phyloP scores from a whole-genome alignment of 2,797 vertebrate species.

The Coilia nasus region DNA sequence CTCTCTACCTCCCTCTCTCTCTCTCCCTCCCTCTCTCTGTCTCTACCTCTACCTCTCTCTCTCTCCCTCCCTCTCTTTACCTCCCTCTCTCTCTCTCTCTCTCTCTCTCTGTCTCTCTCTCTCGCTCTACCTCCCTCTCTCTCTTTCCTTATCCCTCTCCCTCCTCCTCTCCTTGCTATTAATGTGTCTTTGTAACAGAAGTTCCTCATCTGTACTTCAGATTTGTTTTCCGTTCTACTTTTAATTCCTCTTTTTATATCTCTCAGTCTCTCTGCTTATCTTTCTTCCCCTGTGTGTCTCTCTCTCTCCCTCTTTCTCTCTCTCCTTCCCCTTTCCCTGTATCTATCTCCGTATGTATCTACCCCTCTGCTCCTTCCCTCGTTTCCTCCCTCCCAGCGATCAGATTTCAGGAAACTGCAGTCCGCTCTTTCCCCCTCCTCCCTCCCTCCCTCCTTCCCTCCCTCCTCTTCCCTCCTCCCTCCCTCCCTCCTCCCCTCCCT shows the following conservation, averaged over 20 bases:
- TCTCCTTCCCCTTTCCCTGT: conserved; percentile 34
- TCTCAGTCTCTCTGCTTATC: neutral
- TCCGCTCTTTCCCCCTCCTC: conserved; percentile 29
- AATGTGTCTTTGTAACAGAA: conserved; percentile 44
- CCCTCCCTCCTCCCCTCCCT: conserved; percentile 26
- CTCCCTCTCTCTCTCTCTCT: too few relatives aligned
- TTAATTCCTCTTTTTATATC: neutral
- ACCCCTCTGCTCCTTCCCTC: conserved; percentile 6
- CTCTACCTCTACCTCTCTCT: too few relatives aligned
- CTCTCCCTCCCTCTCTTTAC: too few relatives aligned
- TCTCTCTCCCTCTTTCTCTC: neutral
- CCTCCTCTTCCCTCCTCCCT: conserved; percentile 19
- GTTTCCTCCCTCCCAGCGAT: conserved; percentile 24
- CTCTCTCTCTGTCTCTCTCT: neutral
- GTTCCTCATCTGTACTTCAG: conserved; percentile 36
- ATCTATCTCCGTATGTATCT: conserved; percentile 28
- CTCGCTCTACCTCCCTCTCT: conserved; percentile 19
- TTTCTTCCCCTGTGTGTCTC: neutral
- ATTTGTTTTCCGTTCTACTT: too few relatives aligned
- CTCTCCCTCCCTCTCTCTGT: neutral
- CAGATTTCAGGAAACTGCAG: conserved; percentile 49
- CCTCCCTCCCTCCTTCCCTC: conserved; percentile 40
- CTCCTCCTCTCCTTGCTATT: conserved; percentile 29
- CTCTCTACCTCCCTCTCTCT: conserved; percentile 9
- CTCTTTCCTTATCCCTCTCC: conserved; percentile 20